Base-by-base conservation (phyloP, 1,140 invertebrate genomes). In the Gerris buenoi region DNA sequence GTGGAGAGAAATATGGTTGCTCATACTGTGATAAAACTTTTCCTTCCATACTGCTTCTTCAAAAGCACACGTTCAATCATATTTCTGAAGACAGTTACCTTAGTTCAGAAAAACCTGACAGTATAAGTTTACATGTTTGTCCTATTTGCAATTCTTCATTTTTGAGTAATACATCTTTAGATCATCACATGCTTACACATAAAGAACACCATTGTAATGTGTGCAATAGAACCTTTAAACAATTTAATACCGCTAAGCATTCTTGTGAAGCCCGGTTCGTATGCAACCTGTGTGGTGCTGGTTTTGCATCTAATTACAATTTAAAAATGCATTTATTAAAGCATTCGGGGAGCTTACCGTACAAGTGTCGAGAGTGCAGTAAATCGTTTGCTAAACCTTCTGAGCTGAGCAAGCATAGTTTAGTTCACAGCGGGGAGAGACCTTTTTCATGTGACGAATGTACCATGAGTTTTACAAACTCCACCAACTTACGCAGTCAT, bases 401-500 rank as follows among this genome's bases (percentile, higher is more conserved):
- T 25, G 72, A 73, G 65, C 65, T 74, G 25, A 69, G 69, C 13
- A 63, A 69, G 26, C 74, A 75, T 65, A 67, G 61, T 28, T 63
- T 69, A 5, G 68, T 70, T 26, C 74, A 75, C 60, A 71, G 75
- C 25, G 84, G 85, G 2, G 87, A 88, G 74, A 86, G 86, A 76
- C 82, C 86, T 46, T 89, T 88, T 74, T 81, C 85, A 68, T 89
- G 87, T 73, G 83, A 85, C 67, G 78, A 85, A 46, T 89, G 87
- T 74, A 75, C 75, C 29, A 88, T 88, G 63, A 71, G 67, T 26
- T 75, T 75, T 61, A 70, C 71, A 2, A 71, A 72, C 65, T 69
- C 70, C 18, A 70, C 67, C 57, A 72, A 85, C 71, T 76, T 86
- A 25, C 85, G 84, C 71, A 84, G 82, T 27, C 62, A 63, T 28